These are phyloP conservation scores for Poecilia picta DNA, from an alignment of 2,797 vertebrate genomes.

Conservation along the genomic window DNA sequence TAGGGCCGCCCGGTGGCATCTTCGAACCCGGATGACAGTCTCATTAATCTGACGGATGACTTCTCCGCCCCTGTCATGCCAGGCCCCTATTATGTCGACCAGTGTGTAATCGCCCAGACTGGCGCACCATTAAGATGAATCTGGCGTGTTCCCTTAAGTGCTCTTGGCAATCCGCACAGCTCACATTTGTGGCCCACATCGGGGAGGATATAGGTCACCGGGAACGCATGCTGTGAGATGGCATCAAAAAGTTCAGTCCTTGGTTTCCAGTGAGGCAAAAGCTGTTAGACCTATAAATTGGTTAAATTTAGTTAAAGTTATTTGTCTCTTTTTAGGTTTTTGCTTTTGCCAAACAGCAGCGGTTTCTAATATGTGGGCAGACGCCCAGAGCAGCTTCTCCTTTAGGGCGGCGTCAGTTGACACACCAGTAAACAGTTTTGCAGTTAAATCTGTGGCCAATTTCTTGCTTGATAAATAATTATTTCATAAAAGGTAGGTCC, in stretches of 20 bases:
- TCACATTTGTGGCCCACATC: constrained; percentile 25
- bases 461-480: too few species aligned
- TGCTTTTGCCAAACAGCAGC: background rate
- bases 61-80: constrained; percentile 29
- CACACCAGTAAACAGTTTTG: too few species aligned
- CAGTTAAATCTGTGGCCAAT: too few species aligned
- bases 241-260: constrained; percentile 21
- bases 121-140: constrained; percentile 24
- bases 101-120: constrained; percentile 45
- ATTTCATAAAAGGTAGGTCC: too few species aligned
- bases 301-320: background rate
- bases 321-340: background rate
- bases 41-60: constrained; percentile 60
- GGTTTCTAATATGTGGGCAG: too few species aligned
- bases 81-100: constrained; percentile 21
- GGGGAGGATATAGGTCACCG: constrained; percentile 39
- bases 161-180: background rate
- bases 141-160: background rate
- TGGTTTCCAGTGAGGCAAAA: constrained; percentile 9
- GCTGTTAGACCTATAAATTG: constrained; percentile 11
- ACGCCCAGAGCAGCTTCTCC: too few species aligned
- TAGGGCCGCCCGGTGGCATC: constrained; percentile 10
- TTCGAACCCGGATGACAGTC: constrained; percentile 25
- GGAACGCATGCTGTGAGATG: constrained; percentile 31
- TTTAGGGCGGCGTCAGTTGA: too few species aligned